phyloP scores from a whole-genome alignment of 2,888 invertebrate species.

The Campoplex capitator region DNA sequence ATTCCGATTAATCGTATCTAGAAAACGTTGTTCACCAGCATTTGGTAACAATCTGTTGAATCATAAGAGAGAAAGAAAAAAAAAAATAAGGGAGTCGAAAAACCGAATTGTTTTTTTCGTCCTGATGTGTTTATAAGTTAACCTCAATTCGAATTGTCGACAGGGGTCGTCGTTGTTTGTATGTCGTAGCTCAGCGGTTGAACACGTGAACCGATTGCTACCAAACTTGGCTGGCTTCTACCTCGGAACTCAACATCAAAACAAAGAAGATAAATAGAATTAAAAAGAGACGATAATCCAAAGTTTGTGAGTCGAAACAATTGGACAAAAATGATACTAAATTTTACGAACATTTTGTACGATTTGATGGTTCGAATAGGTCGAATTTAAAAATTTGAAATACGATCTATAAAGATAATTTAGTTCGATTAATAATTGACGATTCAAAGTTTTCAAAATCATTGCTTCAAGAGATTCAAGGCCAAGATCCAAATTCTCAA shows the following conservation, averaged over 20 bases:
- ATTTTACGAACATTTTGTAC: not conserved
- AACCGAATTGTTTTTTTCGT: not conserved
- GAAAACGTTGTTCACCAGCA: not conserved
- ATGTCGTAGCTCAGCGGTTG: not conserved
- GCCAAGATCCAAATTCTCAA: not conserved
- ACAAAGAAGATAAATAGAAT: not conserved
- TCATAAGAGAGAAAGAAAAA: not conserved
- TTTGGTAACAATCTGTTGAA: not conserved
- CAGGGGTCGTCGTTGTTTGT: not conserved
- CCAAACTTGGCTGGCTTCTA: not conserved
- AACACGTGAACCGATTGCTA: constrained; percentile 9
- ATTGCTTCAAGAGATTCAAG: not conserved
- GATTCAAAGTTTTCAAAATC: not conserved
- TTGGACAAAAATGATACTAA: no score
- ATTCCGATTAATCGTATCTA: not conserved
- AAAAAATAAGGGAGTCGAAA: not conserved
- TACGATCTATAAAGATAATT: not conserved
- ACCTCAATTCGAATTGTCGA: not conserved
- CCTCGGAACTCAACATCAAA: not conserved
- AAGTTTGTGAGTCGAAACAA: no score
- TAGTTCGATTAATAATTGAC: not conserved
- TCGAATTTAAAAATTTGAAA: not conserved
- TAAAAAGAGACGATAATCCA: not conserved
- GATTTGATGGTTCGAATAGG: not conserved
- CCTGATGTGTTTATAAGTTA: not conserved